Evolutionary conservation across 2,797 vertebrate genomes (phyloP).

Genomic region (Allobates femoralis): DNA sequence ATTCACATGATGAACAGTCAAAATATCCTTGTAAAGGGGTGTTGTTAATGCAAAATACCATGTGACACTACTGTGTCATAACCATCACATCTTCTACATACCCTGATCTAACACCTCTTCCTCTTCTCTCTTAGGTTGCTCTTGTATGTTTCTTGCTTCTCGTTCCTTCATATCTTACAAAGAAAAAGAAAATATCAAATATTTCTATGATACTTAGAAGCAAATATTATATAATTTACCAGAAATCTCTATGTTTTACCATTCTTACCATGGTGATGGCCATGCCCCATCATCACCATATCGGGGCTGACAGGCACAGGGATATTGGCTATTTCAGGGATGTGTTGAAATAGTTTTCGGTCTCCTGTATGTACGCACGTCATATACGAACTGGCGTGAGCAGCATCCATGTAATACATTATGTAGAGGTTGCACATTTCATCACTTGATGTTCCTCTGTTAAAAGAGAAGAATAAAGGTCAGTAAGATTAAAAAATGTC

Average conservation of each 20-base stretch:
- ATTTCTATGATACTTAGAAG: not conserved
- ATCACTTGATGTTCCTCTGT: conserved; percentile 88
- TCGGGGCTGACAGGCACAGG: conserved; percentile 83
- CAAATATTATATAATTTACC: not conserved
- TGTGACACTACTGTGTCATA: not conserved
- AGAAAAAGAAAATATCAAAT: conserved; percentile 60
- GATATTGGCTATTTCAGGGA: conserved; percentile 88
- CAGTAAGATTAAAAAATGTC: not conserved
- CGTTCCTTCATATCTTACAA: conserved; percentile 70
- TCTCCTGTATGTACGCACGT: conserved; percentile 85
- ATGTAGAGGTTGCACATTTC: conserved; percentile 99
- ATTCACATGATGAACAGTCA: not conserved
- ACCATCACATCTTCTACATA: conserved; percentile 73
- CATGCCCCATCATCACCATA: conserved; percentile 82
- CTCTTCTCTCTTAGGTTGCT: conserved; percentile 78
- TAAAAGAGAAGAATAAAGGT: conserved; percentile 46
- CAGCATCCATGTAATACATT: conserved; percentile 98
- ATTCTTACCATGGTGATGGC: conserved; percentile 76
- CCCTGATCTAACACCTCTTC: conserved; percentile 83
- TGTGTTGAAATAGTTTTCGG: conserved; percentile 82
- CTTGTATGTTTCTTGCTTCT: conserved; percentile 69
- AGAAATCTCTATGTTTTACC: not conserved
- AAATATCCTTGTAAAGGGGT: not conserved
- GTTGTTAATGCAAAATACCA: not conserved
- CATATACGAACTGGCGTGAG: conserved; percentile 87